Conservation (phyloP, 1,140 invertebrate genomes). For the Polyergus mexicanus region DNA sequence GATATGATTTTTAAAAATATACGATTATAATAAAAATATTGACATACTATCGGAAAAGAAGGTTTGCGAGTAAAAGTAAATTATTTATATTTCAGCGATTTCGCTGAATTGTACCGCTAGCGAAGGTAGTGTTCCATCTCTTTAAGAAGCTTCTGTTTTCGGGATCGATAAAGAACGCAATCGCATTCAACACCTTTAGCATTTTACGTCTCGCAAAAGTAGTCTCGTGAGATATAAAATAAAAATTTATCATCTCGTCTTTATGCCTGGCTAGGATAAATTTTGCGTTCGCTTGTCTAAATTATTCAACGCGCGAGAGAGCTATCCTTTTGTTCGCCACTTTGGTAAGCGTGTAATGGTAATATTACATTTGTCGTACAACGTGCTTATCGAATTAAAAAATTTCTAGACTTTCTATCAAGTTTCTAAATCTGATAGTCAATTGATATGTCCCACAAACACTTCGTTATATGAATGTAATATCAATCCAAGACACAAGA, state of each 20-base stretch:
- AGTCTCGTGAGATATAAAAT: conserved; percentile 14
- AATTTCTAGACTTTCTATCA: too few species aligned
- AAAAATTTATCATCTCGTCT: conserved; percentile 29
- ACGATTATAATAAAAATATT: neutral
- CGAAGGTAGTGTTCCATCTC: conserved; percentile 79
- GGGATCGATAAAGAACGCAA: conserved; percentile 78
- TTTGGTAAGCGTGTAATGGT: neutral
- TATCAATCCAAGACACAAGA: conserved; percentile 2
- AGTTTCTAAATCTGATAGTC: too few species aligned
- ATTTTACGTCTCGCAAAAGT: conserved; percentile 55
- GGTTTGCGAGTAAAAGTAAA: neutral
- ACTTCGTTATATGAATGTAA: too few species aligned
- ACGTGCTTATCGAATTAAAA: too few species aligned
- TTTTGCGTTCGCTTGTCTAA: neutral
- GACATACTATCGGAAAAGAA: too few species aligned
- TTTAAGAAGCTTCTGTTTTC: conserved; percentile 78
- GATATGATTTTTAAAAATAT: neutral
- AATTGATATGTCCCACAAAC: too few species aligned
- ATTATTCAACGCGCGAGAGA: conserved; percentile 8
- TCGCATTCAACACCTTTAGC: conserved; percentile 74
- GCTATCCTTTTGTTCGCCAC: neutral
- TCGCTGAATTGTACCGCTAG: conserved; percentile 42
- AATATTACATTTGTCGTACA: too few species aligned
- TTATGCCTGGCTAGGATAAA: neutral
- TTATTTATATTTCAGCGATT: conserved; percentile 11